Percentiles rank a stretch among this genome's conserved stretches.
Evolutionary conservation across 2,113 vertebrate species (phyloP).

Genomic region (Prietella phreatophila): DNA sequence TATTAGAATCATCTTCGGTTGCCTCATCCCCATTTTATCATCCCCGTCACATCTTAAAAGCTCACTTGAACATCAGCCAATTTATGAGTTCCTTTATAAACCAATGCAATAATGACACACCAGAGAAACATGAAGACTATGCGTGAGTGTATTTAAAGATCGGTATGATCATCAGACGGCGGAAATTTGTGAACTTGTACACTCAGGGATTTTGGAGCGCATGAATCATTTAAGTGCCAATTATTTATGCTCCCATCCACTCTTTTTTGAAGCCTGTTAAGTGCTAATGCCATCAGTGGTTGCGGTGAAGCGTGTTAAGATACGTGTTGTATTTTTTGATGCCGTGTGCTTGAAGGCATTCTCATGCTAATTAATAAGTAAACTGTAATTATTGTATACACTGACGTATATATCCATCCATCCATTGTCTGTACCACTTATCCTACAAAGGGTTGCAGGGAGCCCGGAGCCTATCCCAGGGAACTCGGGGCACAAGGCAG

Average conservation of each 20-base stretch:
- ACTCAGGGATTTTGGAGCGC: slow-evolving; percentile 4
- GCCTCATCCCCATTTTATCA: slow-evolving; percentile 28
- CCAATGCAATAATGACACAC: neutral
- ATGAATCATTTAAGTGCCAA: slow-evolving; percentile 43
- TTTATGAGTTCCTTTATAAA: slow-evolving; percentile 35
- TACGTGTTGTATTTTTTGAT: neutral
- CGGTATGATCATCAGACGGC: slow-evolving; percentile 16
- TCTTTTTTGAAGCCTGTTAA: slow-evolving; percentile 35
- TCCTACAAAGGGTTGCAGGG: no score
- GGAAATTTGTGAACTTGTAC: slow-evolving; percentile 17
- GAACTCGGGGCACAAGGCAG: no score
- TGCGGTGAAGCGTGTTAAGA: neutral
- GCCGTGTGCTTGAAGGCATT: neutral
- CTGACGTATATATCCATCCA: neutral
- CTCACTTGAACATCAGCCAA: slow-evolving; percentile 37
- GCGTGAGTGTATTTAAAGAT: slow-evolving; percentile 40
- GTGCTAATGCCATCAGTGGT: slow-evolving; percentile 21
- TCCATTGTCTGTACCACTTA: no score
- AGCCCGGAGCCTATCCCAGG: no score
- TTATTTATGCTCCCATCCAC: slow-evolving; percentile 28
- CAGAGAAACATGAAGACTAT: slow-evolving; percentile 16
- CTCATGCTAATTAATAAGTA: neutral
- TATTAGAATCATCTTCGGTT: neutral
- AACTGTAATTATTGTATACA: neutral
- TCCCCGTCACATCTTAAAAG: slow-evolving; percentile 11